A percentile compares a stretch with the other conserved stretches of the same genome.
phyloP scores from a whole-genome alignment of 1,140 invertebrate genomes.

The Pogonomyrmex barbatus region DNA sequence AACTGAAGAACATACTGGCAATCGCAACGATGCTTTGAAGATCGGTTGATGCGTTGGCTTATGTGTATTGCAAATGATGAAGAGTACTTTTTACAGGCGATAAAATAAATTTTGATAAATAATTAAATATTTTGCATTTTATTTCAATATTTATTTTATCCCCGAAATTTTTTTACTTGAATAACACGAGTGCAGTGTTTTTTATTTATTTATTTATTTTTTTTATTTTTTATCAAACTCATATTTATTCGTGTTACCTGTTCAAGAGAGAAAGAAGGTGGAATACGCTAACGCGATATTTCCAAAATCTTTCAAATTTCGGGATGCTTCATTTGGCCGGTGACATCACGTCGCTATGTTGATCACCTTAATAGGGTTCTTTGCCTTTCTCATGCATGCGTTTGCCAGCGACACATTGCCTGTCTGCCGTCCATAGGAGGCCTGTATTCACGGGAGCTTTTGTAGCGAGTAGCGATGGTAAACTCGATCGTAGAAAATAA shows the following conservation, averaged over 20 bases:
- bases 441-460: slow-evolving; percentile 33
- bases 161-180: neutral
- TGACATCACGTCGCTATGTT: neutral
- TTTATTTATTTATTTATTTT: no score
- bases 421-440: neutral
- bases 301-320: neutral
- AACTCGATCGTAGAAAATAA: slow-evolving; percentile 61
- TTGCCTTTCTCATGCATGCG: slow-evolving; percentile 15
- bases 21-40: no score
- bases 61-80: no score
- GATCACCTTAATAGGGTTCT: slow-evolving; percentile 34
- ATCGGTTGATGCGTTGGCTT: no score
- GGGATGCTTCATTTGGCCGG: neutral
- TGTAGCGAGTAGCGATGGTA: slow-evolving; percentile 28
- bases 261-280: neutral
- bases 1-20: no score
- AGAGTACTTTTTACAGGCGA: no score
- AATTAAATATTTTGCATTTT: no score
- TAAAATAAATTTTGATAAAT: no score
- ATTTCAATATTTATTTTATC: no score
- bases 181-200: neutral
- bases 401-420: neutral
- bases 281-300: neutral
- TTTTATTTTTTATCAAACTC: neutral
- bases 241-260: neutral